phyloP scores from a whole-genome alignment of 2,888 invertebrate genomes.

The Pyrrhia umbra region DNA sequence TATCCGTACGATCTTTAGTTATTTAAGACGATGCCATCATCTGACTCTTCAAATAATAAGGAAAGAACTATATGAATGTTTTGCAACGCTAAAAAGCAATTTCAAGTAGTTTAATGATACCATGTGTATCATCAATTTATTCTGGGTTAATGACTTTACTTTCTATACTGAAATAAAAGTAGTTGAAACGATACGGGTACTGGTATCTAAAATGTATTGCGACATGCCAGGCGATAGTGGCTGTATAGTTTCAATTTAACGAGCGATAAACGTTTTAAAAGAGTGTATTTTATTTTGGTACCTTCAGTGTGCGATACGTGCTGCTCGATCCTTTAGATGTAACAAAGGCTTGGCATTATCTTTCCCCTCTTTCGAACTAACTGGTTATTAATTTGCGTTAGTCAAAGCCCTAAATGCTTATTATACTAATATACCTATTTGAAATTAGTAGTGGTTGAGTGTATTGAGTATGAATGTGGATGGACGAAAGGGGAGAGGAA shows the following conservation, averaged over 20 bases:
- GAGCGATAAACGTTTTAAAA: constrained; percentile 9
- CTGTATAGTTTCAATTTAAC: constrained; percentile 12
- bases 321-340: background rate
- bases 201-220: constrained; percentile 13
- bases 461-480: too few species aligned
- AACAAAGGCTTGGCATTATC: background rate
- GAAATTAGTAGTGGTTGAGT: too few species aligned
- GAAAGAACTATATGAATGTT: background rate
- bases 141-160: constrained; percentile 41
- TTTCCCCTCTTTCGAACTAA: too few species aligned
- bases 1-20: background rate
- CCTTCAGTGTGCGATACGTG: background rate
- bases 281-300: constrained; percentile 3
- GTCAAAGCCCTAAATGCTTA: too few species aligned
- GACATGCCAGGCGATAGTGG: constrained; percentile 13
- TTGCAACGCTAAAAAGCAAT: background rate
- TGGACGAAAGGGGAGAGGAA: too few species aligned
- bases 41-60: background rate
- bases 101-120: background rate
- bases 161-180: constrained; percentile 28
- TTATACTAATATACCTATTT: too few species aligned
- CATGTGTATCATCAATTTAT: constrained; percentile 15
- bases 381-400: too few species aligned
- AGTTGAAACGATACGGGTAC: constrained; percentile 24
- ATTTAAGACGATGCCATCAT: background rate